phyloP scores from a whole-genome alignment of 2,888 invertebrate species.

The Salticus scenicus region DNA sequence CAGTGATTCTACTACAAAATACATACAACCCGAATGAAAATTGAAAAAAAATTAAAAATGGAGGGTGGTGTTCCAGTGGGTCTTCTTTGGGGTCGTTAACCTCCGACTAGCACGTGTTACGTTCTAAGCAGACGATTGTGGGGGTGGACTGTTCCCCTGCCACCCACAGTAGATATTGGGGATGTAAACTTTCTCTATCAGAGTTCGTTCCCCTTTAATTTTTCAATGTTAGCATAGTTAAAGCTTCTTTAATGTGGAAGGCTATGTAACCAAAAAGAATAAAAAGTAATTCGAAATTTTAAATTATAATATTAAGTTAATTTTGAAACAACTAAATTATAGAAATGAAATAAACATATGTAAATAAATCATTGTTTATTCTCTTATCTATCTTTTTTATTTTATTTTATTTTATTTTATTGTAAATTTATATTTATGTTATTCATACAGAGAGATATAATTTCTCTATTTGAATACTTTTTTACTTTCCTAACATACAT shows the following conservation, averaged over 20 bases:
- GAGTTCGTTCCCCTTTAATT: conserved; percentile 12
- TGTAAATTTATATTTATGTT: too few species aligned
- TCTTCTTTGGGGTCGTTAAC: conserved; percentile 16
- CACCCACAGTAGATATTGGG: conserved; percentile 6
- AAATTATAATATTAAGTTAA: too few species aligned
- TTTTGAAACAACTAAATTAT: too few species aligned
- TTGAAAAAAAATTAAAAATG: not conserved
- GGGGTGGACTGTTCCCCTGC: conserved; percentile 52
- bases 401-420: too few species aligned
- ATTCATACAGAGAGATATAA: too few species aligned
- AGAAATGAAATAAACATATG: too few species aligned
- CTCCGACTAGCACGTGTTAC: conserved; percentile 29
- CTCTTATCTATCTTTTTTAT: too few species aligned
- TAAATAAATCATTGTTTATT: too few species aligned
- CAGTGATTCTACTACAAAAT: conserved; percentile 22
- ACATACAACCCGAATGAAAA: conserved; percentile 1
- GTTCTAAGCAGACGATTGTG: conserved; percentile 53
- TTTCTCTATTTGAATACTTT: too few species aligned
- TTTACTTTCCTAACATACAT: too few species aligned
- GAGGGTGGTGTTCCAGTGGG: not conserved
- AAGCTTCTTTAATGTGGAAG: too few species aligned
- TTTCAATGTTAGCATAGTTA: not conserved
- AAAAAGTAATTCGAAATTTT: too few species aligned
- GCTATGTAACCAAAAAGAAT: not conserved
- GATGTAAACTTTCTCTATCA: not conserved